phyloP scores from a whole-genome alignment of 1,140 invertebrate species.

The Tetramorium parvispinum region DNA sequence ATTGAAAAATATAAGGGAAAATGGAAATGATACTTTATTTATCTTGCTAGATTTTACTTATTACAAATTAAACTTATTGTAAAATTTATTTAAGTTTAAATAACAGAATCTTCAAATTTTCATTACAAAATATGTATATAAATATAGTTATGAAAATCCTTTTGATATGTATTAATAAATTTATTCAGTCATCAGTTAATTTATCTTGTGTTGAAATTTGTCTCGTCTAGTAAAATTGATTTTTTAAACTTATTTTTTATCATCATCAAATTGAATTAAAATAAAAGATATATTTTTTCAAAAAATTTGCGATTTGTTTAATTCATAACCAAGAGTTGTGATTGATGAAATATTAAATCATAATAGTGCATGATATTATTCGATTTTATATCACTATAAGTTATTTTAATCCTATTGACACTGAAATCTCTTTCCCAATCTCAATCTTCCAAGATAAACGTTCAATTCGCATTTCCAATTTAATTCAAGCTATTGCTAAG shows the following conservation, averaged over 20 bases:
- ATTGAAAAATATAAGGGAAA: background rate
- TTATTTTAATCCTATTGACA: conserved; percentile 48
- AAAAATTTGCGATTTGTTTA: background rate
- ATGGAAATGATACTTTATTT: background rate
- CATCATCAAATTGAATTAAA: conserved; percentile 2
- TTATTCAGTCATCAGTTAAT: too few relatives aligned
- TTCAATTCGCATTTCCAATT: conserved; percentile 5
- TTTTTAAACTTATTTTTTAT: background rate
- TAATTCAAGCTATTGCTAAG: conserved; percentile 31
- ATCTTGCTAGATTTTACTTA: background rate
- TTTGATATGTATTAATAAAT: background rate
- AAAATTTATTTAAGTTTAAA: background rate
- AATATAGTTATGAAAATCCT: background rate
- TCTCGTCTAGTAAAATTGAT: background rate
- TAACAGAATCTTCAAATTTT: background rate
- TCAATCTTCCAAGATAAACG: conserved; percentile 34
- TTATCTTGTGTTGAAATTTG: conserved; percentile 8
- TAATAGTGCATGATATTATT: background rate
- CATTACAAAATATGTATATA: background rate
- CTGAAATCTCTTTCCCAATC: conserved; percentile 35
- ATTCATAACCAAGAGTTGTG: background rate
- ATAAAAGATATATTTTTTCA: background rate
- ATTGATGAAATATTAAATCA: conserved; percentile 35
- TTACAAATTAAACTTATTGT: background rate
- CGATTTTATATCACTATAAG: background rate